phyloP scores from a whole-genome alignment of 64 coral and sea anemone species.

The Actinia equina region DNA sequence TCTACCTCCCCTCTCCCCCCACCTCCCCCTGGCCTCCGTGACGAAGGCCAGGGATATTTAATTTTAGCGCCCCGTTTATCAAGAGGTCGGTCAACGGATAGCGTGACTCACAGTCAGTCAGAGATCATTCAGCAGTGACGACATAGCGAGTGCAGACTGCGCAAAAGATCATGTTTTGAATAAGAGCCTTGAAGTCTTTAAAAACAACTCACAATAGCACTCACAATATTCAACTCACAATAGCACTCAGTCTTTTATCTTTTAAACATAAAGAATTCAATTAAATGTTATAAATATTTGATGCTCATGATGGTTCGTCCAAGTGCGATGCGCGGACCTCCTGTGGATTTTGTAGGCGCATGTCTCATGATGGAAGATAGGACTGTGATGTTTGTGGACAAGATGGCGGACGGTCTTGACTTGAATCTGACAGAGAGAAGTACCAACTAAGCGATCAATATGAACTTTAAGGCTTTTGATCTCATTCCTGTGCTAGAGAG shows the following conservation, averaged over 20 bases:
- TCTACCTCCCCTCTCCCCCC: no score
- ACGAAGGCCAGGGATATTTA: no score
- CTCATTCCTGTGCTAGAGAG: constrained; percentile 44
- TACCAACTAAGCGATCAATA: not conserved
- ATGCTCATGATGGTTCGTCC: not conserved
- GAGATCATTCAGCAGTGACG: not conserved
- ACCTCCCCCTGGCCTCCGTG: no score
- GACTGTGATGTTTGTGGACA: not conserved
- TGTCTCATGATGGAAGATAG: not conserved
- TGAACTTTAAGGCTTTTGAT: constrained; percentile 61
- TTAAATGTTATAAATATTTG: not conserved
- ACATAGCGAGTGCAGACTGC: not conserved
- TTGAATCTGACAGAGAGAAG: no score
- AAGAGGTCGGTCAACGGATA: no score
- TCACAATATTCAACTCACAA: not conserved
- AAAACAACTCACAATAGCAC: not conserved
- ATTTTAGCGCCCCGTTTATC: no score
- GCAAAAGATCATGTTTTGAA: not conserved
- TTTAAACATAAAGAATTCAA: not conserved
- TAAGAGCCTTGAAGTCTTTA: not conserved
- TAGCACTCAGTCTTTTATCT: not conserved
- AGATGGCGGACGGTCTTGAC: constrained; percentile 2
- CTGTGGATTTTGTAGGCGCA: constrained; percentile 1
- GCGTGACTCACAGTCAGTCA: not conserved
- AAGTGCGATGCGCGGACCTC: not conserved